Conservation (phyloP, 2,113 vertebrate genomes). For the Neolamprologus sp. region DNA sequence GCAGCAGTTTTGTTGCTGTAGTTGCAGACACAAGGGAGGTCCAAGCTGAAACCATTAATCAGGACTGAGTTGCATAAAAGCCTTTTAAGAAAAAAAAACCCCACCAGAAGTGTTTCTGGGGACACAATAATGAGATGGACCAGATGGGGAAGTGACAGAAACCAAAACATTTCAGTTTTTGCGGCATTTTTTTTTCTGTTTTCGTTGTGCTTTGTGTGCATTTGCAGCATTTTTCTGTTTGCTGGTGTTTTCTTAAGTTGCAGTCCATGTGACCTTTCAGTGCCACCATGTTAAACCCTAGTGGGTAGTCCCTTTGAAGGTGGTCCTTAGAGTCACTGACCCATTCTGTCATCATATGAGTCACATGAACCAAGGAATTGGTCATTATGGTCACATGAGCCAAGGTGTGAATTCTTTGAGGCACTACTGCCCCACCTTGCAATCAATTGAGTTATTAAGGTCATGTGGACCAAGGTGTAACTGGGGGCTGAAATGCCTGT, state of each 20-base stretch:
- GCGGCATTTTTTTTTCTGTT: neutral
- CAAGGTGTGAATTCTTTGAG: neutral
- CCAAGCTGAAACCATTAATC: neutral
- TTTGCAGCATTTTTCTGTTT: neutral
- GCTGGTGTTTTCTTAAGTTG: neutral
- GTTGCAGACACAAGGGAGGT: neutral
- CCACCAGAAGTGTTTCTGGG: neutral
- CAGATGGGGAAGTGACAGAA: neutral
- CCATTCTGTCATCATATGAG: neutral
- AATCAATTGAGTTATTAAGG: neutral
- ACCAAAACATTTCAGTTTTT: neutral
- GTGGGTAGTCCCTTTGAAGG: neutral
- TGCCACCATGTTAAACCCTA: neutral
- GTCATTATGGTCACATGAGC: neutral
- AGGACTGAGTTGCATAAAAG: neutral
- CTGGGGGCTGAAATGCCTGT: neutral
- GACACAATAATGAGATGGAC: neutral
- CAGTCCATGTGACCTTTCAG: neutral
- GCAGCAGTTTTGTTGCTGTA: neutral
- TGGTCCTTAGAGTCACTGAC: neutral
- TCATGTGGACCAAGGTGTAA: neutral
- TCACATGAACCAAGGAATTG: neutral
- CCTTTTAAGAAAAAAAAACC: rapidly evolving
- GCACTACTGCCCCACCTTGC: neutral
- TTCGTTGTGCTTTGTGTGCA: neutral